Percentiles rank a stretch among this genome's conserved stretches.
Evolutionary conservation across 2,797 vertebrate genomes (phyloP).

Genomic region (Hypotaenidia okinawae): DNA sequence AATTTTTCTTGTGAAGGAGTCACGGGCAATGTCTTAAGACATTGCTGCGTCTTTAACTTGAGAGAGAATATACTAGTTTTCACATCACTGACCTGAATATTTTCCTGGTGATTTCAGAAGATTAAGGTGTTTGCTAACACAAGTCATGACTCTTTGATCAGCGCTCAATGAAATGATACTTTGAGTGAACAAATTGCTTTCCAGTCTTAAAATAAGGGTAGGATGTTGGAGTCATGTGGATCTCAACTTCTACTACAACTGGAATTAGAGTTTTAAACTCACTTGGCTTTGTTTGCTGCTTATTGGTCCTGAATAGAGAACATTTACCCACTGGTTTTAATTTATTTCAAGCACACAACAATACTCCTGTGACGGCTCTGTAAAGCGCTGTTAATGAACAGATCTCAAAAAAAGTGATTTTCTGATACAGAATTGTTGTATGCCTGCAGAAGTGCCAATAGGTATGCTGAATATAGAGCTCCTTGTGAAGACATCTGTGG

Average conservation of each 20-base stretch:
- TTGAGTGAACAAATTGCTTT: slow-evolving; percentile 41
- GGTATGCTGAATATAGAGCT: background rate
- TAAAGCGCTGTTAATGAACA: slow-evolving; percentile 16
- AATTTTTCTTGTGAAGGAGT: background rate
- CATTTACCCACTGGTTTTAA: slow-evolving; percentile 6
- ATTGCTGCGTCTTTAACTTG: slow-evolving; percentile 44
- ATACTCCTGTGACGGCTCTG: background rate
- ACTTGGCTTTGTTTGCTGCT: background rate
- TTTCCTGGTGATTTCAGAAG: slow-evolving; percentile 39
- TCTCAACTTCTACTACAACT: background rate
- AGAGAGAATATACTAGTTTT: slow-evolving; percentile 22
- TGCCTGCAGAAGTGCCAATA: background rate
- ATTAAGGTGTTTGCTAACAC: slow-evolving; percentile 23
- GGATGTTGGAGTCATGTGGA: background rate
- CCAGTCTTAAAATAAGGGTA: slow-evolving; percentile 62
- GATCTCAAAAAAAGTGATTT: background rate
- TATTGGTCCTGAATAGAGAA: background rate
- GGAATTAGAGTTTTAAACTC: background rate
- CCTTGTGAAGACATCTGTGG: background rate
- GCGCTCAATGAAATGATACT: slow-evolving; percentile 18
- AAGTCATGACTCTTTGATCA: slow-evolving; percentile 23
- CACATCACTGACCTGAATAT: slow-evolving; percentile 42
- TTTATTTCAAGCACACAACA: background rate
- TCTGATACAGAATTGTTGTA: background rate
- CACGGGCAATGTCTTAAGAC: slow-evolving; percentile 5